Evolutionary conservation across 2,113 vertebrate species (phyloP), one percentile per base, ranked within the genome.

Genomic region (Mesoclemmys tuberculata): DNA sequence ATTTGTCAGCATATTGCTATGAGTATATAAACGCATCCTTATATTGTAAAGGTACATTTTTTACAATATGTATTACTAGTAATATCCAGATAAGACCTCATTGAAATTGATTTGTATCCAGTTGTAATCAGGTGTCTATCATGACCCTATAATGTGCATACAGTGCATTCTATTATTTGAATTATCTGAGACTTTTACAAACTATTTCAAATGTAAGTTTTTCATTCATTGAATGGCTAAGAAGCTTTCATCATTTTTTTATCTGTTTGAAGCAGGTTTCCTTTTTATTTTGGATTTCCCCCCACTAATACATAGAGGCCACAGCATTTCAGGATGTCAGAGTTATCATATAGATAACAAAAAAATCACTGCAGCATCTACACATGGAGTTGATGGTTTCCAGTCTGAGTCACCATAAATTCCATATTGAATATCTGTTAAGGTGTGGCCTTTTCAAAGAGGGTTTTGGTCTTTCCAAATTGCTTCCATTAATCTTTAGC

Each of bases 391-490:
- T 75, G 38, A 80, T n/a, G 51, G 64, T 84, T 95, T 95, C n/a
- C 51, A 35, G 29, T 94, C 46, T 86, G 83, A 93, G 93, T 55
- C 68, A 21, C 27, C 12, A 10, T 91, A 51, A 80, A 19, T 58
- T 9, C 85, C 4, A 0, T 95, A 92, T 24, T 90, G 44, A 92
- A 41, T 96, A 90, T 71, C 51, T 90, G 71, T 90, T 94, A 87
- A 93, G 89, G 84, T 94, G 51, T 92, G 51, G 55, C 75, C 41
- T 97, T 93, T 95, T 85, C 87, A 80, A 77, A 85, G 78, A 74
- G 24, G 80, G 77, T 84, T n/a, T 52, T 93, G 75, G 10, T 89
- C 95, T 92, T 91, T 85, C 81, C 58, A 84, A 83, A 92, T 82
- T 93, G 55, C 56, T 93, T 6, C 44, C 35, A 68, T 90, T 93